A percentile compares a stretch with the other conserved stretches of the same genome.
These are phyloP conservation scores for Pagrus major DNA, from an alignment of 2,113 vertebrate genomes.

Conservation along the genomic window DNA sequence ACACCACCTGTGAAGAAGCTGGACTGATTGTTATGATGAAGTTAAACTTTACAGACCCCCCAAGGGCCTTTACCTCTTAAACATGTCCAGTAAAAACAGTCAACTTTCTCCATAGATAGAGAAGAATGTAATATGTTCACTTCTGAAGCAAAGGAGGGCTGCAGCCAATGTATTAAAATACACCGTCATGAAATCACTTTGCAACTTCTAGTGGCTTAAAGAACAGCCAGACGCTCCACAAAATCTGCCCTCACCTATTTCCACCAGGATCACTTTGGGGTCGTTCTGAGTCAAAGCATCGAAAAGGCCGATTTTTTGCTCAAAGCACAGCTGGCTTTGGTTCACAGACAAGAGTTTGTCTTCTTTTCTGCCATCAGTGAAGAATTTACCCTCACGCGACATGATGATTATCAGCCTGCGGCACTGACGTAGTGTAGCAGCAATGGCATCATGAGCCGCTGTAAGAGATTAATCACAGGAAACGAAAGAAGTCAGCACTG, in stretches of 20 bases:
- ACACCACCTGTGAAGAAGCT: too few relatives aligned
- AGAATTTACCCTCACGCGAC: slow-evolving; percentile 15
- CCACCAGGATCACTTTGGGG: slow-evolving; percentile 88
- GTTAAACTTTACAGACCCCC: too few relatives aligned
- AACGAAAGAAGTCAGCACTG: not conserved
- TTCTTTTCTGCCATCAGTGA: not conserved
- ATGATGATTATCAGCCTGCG: slow-evolving; percentile 89
- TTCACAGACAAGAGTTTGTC: slow-evolving; percentile 14
- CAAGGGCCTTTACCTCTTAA: not conserved
- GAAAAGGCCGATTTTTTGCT: slow-evolving; percentile 86
- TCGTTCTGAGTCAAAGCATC: slow-evolving; percentile 86
- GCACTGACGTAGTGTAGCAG: slow-evolving; percentile 82
- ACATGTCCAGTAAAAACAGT: too few relatives aligned
- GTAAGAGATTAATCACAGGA: slow-evolving; percentile 28
- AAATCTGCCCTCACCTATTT: slow-evolving; percentile 69
- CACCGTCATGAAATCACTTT: not conserved
- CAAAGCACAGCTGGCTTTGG: slow-evolving; percentile 72
- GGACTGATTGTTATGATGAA: too few relatives aligned
- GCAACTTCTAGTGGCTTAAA: not conserved
- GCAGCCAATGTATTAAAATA: not conserved
- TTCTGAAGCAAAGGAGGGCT: not conserved
- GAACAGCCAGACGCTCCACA: not conserved
- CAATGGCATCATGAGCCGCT: slow-evolving; percentile 84
- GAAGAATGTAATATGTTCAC: not conserved
- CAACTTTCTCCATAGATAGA: not conserved